Evolutionary conservation across 2,797 vertebrate species (phyloP), one percentile per base, ranked within the genome.

Genomic region (Rhodeus uyekii): DNA sequence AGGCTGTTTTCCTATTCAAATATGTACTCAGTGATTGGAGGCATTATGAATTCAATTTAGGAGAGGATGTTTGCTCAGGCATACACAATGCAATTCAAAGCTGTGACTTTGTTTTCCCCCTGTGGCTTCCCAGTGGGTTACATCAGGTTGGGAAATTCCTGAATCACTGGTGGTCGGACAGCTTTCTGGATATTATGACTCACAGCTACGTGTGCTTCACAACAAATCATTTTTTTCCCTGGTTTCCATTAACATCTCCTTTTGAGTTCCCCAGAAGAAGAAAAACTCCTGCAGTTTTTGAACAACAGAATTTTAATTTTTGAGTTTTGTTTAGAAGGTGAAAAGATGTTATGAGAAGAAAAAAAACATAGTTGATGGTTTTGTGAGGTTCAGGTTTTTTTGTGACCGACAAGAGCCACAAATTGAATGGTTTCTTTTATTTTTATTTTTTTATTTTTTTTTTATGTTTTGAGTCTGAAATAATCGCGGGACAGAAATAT

Each of bases 11-110:
- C 81, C 65, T 86, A 83, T 85, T 79, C 87, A 88, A 88, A 88
- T 88, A 88, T 88, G 85, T 86, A 83, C 87, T 82, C 81, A 79
- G 78, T 36, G 87, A 86, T 86, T 82, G 82, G 81, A 82, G 83
- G 83, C 83, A 88, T 86, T 88, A 88, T 69, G 48, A 86, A 83
- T 88, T 86, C 87, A 88, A 88, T 88, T 88, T 80, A 78, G 81
- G 22, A 75, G 78, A 85, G 85, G 81, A 83, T 81, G 83, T 88
- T 83, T 88, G 85, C 85, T 81, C 83, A 83, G 83, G 46, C 81
- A 80, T 76, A 65, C 83, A 78, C 76, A 82, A 85, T 85, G 63
- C 81, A 83, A 84, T 76, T 78, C 63, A 81, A 76, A 86, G 42
- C 68, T 18, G 68, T 72, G n/a, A 73, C 65, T 83, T n/a, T 68